These are phyloP conservation scores for Holothuria glaberrima DNA, from an alignment of 35 echinoderm and acorn worm genomes.

Conservation along the genomic window DNA sequence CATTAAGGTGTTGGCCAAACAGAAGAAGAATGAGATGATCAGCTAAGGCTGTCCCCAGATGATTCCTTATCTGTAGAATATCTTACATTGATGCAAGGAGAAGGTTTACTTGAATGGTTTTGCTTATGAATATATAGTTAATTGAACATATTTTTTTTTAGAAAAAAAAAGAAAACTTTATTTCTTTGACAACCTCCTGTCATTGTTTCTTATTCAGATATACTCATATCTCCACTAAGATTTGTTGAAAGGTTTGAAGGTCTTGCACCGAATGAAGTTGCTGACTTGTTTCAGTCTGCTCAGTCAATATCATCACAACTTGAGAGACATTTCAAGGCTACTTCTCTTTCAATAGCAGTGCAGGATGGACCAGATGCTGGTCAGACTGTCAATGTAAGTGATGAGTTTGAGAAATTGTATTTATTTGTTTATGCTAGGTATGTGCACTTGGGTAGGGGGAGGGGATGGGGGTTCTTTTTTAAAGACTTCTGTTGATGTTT, in stretches of 20 bases:
- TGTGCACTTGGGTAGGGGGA: no score
- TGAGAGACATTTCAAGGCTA: conserved; percentile 62
- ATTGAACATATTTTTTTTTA: no score
- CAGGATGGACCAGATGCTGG: conserved; percentile 95
- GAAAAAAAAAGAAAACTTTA: not conserved
- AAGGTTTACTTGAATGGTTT: no score
- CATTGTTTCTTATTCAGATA: conserved; percentile 59
- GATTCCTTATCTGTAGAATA: not conserved
- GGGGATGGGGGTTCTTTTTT: no score
- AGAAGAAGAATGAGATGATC: not conserved
- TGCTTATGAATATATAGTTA: no score
- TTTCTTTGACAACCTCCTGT: not conserved
- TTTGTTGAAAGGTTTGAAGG: conserved; percentile 79
- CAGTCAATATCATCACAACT: conserved; percentile 76
- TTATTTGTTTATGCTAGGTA: no score
- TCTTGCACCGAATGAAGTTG: conserved; percentile 78
- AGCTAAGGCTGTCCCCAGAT: not conserved
- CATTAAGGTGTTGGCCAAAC: not conserved
- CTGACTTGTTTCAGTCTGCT: conserved; percentile 76
- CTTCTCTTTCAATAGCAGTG: conserved; percentile 78
- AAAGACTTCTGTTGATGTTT: no score
- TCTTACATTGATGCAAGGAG: not conserved
- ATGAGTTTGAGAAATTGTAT: no score
- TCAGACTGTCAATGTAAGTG: conserved; percentile 87
- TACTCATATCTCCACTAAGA: conserved; percentile 82